Evolutionary conservation across 2,797 vertebrate genomes (phyloP).

Genomic region (Anisognathus igniventris): DNA sequence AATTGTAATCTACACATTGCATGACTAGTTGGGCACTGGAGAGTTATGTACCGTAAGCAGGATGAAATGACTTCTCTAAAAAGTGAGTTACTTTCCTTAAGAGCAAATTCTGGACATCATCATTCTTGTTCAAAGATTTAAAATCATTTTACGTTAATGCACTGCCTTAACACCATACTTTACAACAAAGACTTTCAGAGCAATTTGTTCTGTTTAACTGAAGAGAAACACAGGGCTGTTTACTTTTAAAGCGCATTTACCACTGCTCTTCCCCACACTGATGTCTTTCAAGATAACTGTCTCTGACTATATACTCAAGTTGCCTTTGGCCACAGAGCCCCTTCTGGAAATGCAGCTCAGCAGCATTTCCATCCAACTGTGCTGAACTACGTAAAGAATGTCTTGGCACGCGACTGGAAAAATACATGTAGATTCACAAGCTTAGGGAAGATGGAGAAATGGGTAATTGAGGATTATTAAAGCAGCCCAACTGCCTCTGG

Average conservation of each 20-base stretch:
- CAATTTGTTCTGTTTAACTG: background rate
- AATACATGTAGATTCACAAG: background rate
- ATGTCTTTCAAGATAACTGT: background rate
- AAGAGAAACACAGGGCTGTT: background rate
- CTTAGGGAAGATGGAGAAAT: background rate
- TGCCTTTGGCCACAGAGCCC: background rate
- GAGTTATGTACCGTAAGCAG: background rate
- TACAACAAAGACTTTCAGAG: background rate
- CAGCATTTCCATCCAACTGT: background rate
- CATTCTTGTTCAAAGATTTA: background rate
- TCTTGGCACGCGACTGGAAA: background rate
- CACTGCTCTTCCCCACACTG: background rate
- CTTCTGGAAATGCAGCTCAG: background rate
- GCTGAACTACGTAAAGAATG: rapidly evolving
- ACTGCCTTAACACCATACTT: background rate
- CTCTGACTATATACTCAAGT: background rate
- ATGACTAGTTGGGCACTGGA: background rate
- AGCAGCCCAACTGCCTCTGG: background rate
- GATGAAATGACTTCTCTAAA: background rate
- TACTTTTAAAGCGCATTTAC: background rate
- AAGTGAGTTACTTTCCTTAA: background rate
- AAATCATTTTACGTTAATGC: background rate
- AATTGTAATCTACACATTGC: background rate
- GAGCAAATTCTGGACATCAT: background rate
- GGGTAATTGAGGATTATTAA: background rate